A percentile compares a stretch with the other conserved stretches of the same genome.
These are phyloP conservation scores for Stegodyphus dumicola DNA, from an alignment of 1,140 invertebrate species.

Conservation along the genomic window DNA sequence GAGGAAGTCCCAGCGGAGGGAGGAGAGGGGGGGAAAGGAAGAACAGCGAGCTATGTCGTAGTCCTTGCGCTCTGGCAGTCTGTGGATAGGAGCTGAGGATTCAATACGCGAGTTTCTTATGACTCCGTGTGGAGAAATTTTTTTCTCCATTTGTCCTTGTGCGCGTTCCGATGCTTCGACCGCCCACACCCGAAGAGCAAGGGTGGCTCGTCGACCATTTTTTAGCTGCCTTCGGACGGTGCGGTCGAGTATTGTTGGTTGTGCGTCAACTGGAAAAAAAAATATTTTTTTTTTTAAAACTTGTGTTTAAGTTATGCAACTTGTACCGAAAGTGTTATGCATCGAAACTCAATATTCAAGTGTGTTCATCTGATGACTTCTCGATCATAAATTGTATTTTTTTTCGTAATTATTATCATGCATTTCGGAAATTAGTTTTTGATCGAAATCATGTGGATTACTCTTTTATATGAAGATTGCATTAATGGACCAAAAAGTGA, in stretches of 20 bases:
- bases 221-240: not conserved
- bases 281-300: no score
- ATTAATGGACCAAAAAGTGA: no score
- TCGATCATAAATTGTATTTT: no score
- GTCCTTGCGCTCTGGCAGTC: slow-evolving; percentile 23
- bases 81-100: slow-evolving; percentile 25
- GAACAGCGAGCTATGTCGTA: slow-evolving; percentile 46
- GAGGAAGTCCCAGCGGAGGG: slow-evolving; percentile 39
- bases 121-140: slow-evolving; percentile 5
- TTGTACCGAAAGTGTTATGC: no score
- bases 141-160: slow-evolving; percentile 3
- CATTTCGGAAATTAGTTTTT: not conserved
- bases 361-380: no score
- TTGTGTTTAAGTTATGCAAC: no score
- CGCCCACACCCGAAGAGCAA: not conserved
- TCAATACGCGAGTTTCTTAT: slow-evolving; percentile 11
- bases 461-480: not conserved
- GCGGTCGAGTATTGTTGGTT: not conserved
- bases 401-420: no score
- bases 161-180: slow-evolving; percentile 33
- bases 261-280: not conserved
- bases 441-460: slow-evolving; percentile 23
- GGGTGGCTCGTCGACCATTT: slow-evolving; percentile 13
- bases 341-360: no score
- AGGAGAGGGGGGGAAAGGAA: not conserved